Evolutionary conservation across 2,888 invertebrate species (phyloP).

Genomic region (Cordilura impudica): DNA sequence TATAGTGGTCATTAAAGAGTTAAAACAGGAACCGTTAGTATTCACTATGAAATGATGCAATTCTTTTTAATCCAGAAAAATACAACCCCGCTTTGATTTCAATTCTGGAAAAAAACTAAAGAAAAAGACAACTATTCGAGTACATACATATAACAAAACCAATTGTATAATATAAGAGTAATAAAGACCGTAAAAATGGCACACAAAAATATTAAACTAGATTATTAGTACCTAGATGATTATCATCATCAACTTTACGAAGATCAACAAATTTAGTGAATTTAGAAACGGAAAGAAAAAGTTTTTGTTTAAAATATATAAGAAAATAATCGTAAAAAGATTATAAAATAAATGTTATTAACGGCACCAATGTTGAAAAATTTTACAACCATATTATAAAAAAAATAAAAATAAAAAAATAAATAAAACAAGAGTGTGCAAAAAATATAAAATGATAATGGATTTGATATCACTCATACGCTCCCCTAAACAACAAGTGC

Average conservation of each 20-base stretch:
- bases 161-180: slow-evolving; percentile 27
- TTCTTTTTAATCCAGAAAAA: slow-evolving; percentile 1
- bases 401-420: background rate
- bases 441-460: slow-evolving; percentile 23
- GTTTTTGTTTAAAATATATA: background rate
- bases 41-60: background rate
- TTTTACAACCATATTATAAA: background rate
- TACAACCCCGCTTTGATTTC: slow-evolving; percentile 16
- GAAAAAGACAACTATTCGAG: background rate
- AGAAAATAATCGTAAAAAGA: no score
- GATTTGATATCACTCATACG: slow-evolving; percentile 59
- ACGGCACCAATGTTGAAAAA: no score
- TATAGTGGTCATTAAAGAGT: no score
- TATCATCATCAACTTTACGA: background rate
- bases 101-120: background rate
- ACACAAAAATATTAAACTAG: background rate
- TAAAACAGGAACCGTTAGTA: no score
- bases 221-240: background rate
- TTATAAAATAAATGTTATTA: background rate
- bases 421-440: slow-evolving; percentile 29
- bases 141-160: background rate
- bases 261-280: background rate
- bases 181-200: slow-evolving; percentile 23
- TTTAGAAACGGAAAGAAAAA: background rate
- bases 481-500: slow-evolving; percentile 33